Evolutionary conservation across 2,797 vertebrate genomes (phyloP).

Genomic region (Phalanger gymnotis): DNA sequence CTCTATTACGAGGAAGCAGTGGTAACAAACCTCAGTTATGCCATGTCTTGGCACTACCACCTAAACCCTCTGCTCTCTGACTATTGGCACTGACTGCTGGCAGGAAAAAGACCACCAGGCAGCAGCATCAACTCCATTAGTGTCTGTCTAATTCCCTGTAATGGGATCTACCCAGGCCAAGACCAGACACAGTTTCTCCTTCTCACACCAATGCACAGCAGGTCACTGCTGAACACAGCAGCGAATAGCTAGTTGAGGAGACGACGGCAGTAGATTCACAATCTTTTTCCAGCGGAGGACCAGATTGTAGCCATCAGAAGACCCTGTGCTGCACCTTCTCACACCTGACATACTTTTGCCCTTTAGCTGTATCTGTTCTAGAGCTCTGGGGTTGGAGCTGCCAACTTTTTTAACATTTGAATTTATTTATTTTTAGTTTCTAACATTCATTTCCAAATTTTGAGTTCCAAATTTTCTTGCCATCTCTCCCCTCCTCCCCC

Average conservation of each 20-base stretch:
- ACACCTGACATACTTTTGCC: background rate
- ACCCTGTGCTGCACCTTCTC: background rate
- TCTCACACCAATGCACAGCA: conserved; percentile 1
- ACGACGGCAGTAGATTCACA: conserved; percentile 32
- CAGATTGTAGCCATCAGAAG: conserved; percentile 32
- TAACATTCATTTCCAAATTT: too few relatives aligned
- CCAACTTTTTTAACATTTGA: too few relatives aligned
- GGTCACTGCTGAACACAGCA: background rate
- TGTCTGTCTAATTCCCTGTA: conserved; percentile 71
- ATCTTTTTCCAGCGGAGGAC: conserved; percentile 61
- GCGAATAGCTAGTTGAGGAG: background rate
- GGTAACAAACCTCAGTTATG: conserved; percentile 2
- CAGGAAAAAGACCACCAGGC: conserved; percentile 69
- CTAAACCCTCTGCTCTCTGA: conserved; percentile 61
- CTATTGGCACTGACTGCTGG: conserved; percentile 70
- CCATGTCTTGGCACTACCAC: conserved; percentile 54
- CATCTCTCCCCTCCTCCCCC: too few relatives aligned
- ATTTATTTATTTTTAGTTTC: too few relatives aligned
- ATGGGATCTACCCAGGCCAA: conserved; percentile 63
- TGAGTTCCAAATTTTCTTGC: too few relatives aligned
- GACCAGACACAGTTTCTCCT: conserved; percentile 32
- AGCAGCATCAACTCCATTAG: conserved; percentile 72
- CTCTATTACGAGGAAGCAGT: conserved; percentile 4
- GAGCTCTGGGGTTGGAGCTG: background rate
- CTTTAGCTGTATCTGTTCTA: background rate